Evolutionary conservation across 2,113 vertebrate genomes (phyloP).

Genomic region (Tragelaphus buxtoni): DNA sequence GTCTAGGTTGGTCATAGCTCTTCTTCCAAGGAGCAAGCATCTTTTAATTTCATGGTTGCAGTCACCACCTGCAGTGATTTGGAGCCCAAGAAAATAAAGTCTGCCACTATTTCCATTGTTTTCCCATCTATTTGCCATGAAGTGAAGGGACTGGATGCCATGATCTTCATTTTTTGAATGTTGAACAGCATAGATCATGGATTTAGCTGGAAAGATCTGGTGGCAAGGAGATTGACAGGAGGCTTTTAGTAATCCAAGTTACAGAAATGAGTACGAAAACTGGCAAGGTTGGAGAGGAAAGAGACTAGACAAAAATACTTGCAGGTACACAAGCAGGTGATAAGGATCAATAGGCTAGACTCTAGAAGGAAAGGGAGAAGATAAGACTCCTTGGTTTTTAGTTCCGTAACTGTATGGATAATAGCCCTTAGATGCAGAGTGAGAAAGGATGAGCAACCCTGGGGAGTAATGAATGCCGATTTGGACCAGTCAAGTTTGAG

Average conservation of each 20-base stretch:
- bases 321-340: background rate
- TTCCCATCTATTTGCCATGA: background rate
- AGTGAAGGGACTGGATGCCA: background rate
- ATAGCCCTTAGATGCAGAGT: background rate
- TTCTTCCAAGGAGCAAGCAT: background rate
- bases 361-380: background rate
- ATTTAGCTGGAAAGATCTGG: background rate
- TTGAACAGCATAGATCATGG: background rate
- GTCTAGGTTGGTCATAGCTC: background rate
- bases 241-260: background rate
- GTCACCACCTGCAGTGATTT: background rate
- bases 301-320: background rate
- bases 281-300: background rate
- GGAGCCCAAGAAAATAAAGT: background rate
- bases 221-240: background rate
- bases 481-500: background rate
- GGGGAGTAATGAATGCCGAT: background rate
- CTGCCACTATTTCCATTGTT: background rate
- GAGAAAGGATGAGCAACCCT: background rate
- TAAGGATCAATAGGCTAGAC: background rate
- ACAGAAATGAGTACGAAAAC: background rate
- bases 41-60: background rate
- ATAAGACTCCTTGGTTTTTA: background rate
- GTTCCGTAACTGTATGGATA: background rate
- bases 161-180: background rate